Evolutionary conservation across 2,113 vertebrate species (phyloP).

Genomic region (Scortum barcoo): DNA sequence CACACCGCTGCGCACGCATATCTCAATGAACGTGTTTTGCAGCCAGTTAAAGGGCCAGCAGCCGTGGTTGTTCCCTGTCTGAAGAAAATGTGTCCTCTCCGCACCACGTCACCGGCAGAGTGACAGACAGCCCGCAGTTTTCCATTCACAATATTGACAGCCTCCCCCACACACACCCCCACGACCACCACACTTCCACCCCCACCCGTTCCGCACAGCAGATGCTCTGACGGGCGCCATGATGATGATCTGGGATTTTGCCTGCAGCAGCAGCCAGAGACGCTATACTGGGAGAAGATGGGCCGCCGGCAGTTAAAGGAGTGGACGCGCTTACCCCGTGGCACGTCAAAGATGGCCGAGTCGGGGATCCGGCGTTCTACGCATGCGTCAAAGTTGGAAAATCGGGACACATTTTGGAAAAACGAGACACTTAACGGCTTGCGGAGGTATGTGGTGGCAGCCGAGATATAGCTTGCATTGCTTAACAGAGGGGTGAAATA

Average conservation of each 20-base stretch:
- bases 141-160: conserved; percentile 80
- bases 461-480: rapidly evolving
- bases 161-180: conserved; percentile 20
- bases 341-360: conserved; percentile 60
- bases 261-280: conserved; percentile 78
- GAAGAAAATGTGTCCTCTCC: conserved; percentile 34
- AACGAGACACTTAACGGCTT: rapidly evolving
- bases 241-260: conserved; percentile 84
- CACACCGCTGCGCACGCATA: neutral
- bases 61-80: conserved; percentile 18
- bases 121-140: conserved; percentile 73
- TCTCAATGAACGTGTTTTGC: neutral
- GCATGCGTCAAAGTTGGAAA: conserved; percentile 50
- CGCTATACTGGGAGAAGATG: neutral
- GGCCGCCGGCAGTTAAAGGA: neutral
- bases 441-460: rapidly evolving
- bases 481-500: too few relatives aligned
- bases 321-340: neutral
- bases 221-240: conserved; percentile 83
- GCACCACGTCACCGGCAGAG: conserved; percentile 54
- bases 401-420: neutral
- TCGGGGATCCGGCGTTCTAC: neutral
- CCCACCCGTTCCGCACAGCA: conserved; percentile 71
- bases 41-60: conserved; percentile 57
- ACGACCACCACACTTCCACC: conserved; percentile 11